phyloP scores from a whole-genome alignment of 1,140 invertebrate genomes.

The Campoletis sonorensis region DNA sequence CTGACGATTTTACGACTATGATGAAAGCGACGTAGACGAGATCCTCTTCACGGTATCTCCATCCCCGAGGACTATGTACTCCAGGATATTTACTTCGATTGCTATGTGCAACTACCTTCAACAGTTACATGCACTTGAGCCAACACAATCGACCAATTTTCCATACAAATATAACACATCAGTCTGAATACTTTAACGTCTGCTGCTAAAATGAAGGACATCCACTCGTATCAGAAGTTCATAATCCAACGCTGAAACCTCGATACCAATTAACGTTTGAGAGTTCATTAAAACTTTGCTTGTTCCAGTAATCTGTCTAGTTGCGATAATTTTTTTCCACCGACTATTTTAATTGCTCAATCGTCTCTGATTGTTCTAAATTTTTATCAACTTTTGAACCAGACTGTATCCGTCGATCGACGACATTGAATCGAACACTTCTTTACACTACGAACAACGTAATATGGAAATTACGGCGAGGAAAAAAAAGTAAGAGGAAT shows the following conservation, averaged over 20 bases:
- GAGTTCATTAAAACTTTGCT: too few species aligned
- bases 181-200: neutral
- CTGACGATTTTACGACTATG: constrained; percentile 18
- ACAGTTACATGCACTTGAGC: neutral
- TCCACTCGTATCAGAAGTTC: too few species aligned
- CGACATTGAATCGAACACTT: too few species aligned
- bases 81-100: neutral
- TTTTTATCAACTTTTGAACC: too few species aligned
- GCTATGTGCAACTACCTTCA: neutral
- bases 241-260: too few species aligned
- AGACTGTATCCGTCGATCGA: too few species aligned
- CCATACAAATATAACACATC: neutral
- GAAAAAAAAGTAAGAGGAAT: neutral
- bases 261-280: too few species aligned
- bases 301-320: too few species aligned
- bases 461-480: neutral
- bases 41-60: constrained; percentile 3
- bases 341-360: too few species aligned
- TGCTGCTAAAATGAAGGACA: neutral
- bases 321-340: too few species aligned
- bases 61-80: neutral
- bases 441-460: too few species aligned
- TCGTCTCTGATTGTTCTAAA: too few species aligned
- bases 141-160: neutral
- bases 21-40: constrained; percentile 10